Evolutionary conservation across 2,888 invertebrate species (phyloP).

Genomic region (Agrotis segetum): DNA sequence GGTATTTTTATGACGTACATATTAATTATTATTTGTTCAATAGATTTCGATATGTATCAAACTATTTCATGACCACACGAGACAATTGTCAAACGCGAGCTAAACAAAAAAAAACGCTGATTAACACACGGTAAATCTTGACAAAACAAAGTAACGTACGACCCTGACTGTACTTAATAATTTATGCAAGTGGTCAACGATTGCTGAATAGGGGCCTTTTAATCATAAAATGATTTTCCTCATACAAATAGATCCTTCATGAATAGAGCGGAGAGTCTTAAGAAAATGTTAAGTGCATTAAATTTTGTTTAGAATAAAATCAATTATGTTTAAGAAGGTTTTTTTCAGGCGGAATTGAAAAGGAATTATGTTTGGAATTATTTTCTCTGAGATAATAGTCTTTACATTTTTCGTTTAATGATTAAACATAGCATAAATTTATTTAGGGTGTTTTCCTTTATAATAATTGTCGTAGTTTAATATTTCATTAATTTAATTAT

Average conservation of each 20-base stretch:
- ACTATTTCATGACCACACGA: too few relatives aligned
- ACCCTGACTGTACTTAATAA: conserved; percentile 78
- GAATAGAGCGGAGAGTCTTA: conserved; percentile 60
- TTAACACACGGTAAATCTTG: not conserved
- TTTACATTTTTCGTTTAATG: conserved; percentile 25
- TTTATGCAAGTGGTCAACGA: conserved; percentile 90
- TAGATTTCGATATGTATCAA: not conserved
- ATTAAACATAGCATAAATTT: conserved; percentile 3
- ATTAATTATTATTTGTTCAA: not conserved
- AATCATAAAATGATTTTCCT: conserved; percentile 83
- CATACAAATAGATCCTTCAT: conserved; percentile 60
- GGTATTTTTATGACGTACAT: too few relatives aligned
- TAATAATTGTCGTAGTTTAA: not conserved
- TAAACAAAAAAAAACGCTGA: not conserved
- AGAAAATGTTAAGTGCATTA: conserved; percentile 68
- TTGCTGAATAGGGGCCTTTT: conserved; percentile 79
- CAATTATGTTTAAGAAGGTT: conserved; percentile 54
- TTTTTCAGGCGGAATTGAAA: conserved; percentile 37
- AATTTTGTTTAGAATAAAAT: conserved; percentile 65
- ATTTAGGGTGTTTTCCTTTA: not conserved
- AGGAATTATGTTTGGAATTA: conserved; percentile 36
- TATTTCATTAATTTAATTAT: conserved; percentile 7
- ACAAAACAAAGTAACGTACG: conserved; percentile 20
- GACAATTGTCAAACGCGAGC: too few relatives aligned
- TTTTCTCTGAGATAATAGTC: conserved; percentile 36